These are phyloP conservation scores for Pseudomugil tenellus DNA, from an alignment of 2,797 vertebrate species.

Conservation along the genomic window DNA sequence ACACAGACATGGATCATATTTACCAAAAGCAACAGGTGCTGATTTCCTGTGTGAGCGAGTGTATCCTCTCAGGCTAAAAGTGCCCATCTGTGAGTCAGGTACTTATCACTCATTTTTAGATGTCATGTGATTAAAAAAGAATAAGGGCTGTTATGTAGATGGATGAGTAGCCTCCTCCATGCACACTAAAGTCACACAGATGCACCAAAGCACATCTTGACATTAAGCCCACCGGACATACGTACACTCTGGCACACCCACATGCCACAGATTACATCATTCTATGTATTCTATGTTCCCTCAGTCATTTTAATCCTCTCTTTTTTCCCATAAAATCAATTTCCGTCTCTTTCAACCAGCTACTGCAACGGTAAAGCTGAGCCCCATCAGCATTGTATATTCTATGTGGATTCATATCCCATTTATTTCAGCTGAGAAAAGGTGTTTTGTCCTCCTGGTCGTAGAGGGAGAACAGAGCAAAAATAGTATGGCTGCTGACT, in stretches of 20 bases:
- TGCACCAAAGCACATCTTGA: constrained; percentile 12
- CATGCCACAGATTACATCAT: constrained; percentile 35
- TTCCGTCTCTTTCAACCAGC: constrained; percentile 5
- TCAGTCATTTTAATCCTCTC: constrained; percentile 22
- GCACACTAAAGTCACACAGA: constrained; percentile 6
- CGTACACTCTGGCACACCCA: not conserved
- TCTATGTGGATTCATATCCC: constrained; percentile 50
- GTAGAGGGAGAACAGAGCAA: constrained; percentile 48
- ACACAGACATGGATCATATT: constrained; percentile 18
- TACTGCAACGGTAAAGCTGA: constrained; percentile 18
- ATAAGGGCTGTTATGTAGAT: constrained; percentile 36
- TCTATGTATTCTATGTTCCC: not conserved
- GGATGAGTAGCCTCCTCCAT: constrained; percentile 11
- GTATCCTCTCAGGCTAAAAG: constrained; percentile 21
- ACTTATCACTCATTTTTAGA: constrained; percentile 22
- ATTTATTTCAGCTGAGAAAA: constrained; percentile 33
- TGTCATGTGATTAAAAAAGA: constrained; percentile 8
- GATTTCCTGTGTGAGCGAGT: constrained; percentile 22
- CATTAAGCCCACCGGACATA: constrained; percentile 8
- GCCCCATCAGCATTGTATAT: constrained; percentile 28
- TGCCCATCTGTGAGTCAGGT: constrained; percentile 29
- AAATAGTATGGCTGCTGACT: constrained; percentile 22
- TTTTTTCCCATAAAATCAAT: constrained; percentile 18
- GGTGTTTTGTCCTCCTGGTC: constrained; percentile 41
- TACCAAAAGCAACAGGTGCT: constrained; percentile 41